Conservation (phyloP, 2,113 vertebrate species). For the Gallinago undulata region DNA sequence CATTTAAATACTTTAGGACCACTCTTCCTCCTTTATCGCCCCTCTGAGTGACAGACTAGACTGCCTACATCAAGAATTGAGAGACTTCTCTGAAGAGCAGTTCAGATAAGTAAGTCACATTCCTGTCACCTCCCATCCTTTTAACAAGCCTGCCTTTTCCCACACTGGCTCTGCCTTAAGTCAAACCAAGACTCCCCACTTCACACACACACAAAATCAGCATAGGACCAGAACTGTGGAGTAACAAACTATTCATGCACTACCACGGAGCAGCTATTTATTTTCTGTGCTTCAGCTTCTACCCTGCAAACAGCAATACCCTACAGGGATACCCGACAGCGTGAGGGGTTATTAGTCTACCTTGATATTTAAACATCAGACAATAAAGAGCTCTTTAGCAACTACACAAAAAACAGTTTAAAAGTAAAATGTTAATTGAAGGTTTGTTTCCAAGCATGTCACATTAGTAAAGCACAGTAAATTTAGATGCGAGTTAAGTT, state of each 20-base stretch:
- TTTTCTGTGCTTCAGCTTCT: background rate
- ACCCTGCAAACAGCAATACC: background rate
- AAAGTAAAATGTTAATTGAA: background rate
- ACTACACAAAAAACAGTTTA: background rate
- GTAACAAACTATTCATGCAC: background rate
- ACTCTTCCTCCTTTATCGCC: background rate
- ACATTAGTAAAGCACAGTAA: background rate
- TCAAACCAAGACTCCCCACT: background rate
- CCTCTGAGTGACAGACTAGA: background rate
- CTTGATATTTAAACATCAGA: background rate
- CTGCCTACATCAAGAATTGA: background rate
- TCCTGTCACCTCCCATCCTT: background rate
- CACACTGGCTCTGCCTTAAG: background rate
- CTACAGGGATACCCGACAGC: background rate
- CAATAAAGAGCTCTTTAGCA: background rate
- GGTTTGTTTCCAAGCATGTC: background rate
- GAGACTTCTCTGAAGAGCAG: background rate
- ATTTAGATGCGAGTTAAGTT: background rate
- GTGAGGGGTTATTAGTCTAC: background rate
- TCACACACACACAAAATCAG: background rate
- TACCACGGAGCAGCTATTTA: background rate
- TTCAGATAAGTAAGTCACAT: background rate
- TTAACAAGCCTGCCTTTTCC: background rate
- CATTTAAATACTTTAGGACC: background rate
- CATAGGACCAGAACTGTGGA: background rate